Percentiles rank a stretch among this genome's conserved stretches.
Evolutionary conservation across 2,888 invertebrate genomes (phyloP).

Genomic region (Dynastes grantii): DNA sequence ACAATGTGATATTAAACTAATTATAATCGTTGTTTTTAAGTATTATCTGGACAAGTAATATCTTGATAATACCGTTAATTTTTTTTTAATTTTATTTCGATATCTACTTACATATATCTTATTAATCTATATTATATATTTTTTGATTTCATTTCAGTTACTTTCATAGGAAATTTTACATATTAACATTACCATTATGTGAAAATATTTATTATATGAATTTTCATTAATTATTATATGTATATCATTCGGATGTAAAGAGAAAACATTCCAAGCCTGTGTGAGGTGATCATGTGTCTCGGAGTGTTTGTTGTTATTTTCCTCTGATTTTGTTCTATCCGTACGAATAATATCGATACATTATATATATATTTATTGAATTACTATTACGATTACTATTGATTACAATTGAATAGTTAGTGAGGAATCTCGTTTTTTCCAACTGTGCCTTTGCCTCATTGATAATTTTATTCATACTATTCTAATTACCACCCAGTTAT

Average conservation of each 20-base stretch:
- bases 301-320: slow-evolving; percentile 52
- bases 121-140: not conserved
- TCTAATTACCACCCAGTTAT: slow-evolving; percentile 65
- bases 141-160: slow-evolving; percentile 1
- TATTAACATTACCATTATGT: not conserved
- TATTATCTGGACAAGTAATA: too few relatives aligned
- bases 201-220: not conserved
- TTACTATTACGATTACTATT: slow-evolving; percentile 52
- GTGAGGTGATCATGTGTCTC: slow-evolving; percentile 53
- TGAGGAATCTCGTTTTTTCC: slow-evolving; percentile 67
- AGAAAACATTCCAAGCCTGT: slow-evolving; percentile 44
- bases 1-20: too few relatives aligned
- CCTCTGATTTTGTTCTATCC: not conserved
- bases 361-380: slow-evolving; percentile 47
- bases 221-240: not conserved
- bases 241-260: slow-evolving; percentile 33
- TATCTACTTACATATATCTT: too few relatives aligned
- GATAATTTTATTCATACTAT: slow-evolving; percentile 62
- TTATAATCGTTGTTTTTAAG: too few relatives aligned
- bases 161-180: not conserved
- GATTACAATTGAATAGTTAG: slow-evolving; percentile 51
- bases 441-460: slow-evolving; percentile 69
- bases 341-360: slow-evolving; percentile 25
- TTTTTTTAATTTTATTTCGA: too few relatives aligned
- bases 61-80: too few relatives aligned